Evolutionary conservation across 1,140 invertebrate species (phyloP).

Genomic region (Drosophila ficusphila): DNA sequence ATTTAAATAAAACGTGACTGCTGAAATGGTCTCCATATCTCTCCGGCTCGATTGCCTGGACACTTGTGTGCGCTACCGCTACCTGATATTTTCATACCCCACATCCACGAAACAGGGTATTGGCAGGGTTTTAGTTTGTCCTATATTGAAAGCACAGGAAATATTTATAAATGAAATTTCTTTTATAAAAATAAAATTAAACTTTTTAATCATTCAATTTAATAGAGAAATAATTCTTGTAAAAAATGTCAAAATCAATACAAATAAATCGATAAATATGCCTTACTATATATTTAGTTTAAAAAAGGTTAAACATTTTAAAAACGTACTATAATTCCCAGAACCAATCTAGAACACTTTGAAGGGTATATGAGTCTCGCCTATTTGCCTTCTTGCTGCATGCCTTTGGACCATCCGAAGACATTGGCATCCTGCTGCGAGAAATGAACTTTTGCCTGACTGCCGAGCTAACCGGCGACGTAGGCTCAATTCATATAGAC

Average conservation of each 20-base stretch:
- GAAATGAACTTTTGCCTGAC: slow-evolving; percentile 66
- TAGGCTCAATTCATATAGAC: slow-evolving; percentile 82
- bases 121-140: background rate
- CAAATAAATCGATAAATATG: too few species aligned
- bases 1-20: slow-evolving; percentile 83
- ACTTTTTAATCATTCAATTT: too few species aligned
- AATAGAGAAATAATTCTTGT: too few species aligned
- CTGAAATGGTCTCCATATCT: slow-evolving; percentile 80
- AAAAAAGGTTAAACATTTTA: background rate
- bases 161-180: too few species aligned
- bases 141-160: background rate
- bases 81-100: slow-evolving; percentile 61
- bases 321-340: background rate
- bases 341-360: background rate
- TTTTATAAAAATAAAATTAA: too few species aligned
- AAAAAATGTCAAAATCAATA: too few species aligned
- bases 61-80: slow-evolving; percentile 78
- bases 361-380: background rate
- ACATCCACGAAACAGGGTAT: slow-evolving; percentile 12
- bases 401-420: slow-evolving; percentile 6
- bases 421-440: slow-evolving; percentile 71
- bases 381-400: background rate
- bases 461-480: slow-evolving; percentile 33
- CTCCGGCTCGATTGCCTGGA: slow-evolving; percentile 62
- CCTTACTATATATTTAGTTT: background rate